Conservation (phyloP, 2,113 vertebrate species). For the Dendropsophus ebraccatus region DNA sequence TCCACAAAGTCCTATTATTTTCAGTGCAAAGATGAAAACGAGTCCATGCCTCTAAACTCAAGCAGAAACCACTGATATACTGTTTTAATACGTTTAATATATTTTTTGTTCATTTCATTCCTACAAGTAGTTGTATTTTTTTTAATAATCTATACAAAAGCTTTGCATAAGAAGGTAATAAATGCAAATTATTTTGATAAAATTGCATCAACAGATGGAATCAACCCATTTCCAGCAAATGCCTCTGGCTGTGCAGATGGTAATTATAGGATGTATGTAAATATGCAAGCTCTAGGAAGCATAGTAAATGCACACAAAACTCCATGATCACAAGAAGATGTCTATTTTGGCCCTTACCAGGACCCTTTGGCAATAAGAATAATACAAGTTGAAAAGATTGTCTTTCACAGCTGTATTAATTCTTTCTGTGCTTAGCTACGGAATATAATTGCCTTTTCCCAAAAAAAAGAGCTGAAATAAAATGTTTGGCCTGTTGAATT, state of each 20-base stretch:
- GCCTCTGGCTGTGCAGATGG: constrained; percentile 86
- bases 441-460: constrained; percentile 36
- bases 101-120: constrained; percentile 19
- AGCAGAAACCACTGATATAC: constrained; percentile 4
- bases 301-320: constrained; percentile 67
- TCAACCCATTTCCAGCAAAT: constrained; percentile 79
- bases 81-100: constrained; percentile 18
- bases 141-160: constrained; percentile 65
- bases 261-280: constrained; percentile 83
- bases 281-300: constrained; percentile 74
- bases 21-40: not conserved
- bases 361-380: constrained; percentile 45
- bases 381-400: not conserved
- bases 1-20: not conserved
- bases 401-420: constrained; percentile 1
- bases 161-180: constrained; percentile 85
- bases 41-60: not conserved
- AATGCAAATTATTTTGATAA: constrained; percentile 82
- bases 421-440: constrained; percentile 35
- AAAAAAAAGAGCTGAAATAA: constrained; percentile 43
- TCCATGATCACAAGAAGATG: constrained; percentile 36
- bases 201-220: constrained; percentile 86
- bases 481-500: constrained; percentile 28
- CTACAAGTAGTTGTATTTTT: constrained; percentile 55
- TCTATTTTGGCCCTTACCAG: constrained; percentile 57